A percentile compares a stretch with the other conserved stretches of the same genome.
Conservation (phyloP, 2,888 invertebrate genomes). For the Junonia oenone region DNA sequence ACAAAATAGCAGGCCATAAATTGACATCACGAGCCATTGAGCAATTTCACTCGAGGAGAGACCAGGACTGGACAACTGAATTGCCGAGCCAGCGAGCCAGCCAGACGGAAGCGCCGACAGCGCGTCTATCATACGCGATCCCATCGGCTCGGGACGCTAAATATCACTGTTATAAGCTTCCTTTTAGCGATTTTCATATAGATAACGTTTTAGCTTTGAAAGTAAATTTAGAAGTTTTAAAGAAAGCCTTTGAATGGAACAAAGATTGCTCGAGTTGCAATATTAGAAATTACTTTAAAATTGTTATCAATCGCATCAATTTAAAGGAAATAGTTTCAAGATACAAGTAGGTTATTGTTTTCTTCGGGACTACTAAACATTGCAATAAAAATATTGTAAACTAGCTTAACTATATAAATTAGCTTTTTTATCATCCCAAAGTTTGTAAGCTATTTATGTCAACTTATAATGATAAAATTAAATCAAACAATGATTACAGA, state of each 20-base stretch:
- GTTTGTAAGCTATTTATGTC: too few species aligned
- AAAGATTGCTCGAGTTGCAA: too few species aligned
- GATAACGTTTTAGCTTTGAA: not conserved
- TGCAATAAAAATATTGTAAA: too few species aligned
- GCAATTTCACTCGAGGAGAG: slow-evolving; percentile 26
- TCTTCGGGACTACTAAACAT: too few species aligned
- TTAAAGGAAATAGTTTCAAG: too few species aligned
- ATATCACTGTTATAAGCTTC: not conserved
- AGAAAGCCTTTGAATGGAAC: not conserved
- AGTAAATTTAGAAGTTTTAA: not conserved
- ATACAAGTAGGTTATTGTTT: too few species aligned
- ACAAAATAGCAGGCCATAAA: slow-evolving; percentile 13
- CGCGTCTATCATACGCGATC: not conserved
- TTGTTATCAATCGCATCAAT: too few species aligned
- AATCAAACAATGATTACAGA: slow-evolving; percentile 57
- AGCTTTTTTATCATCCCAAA: too few species aligned
- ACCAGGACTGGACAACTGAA: too few species aligned
- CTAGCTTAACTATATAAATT: too few species aligned
- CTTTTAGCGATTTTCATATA: not conserved
- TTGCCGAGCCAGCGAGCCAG: not conserved
- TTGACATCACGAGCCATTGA: slow-evolving; percentile 25
- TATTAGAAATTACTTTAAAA: too few species aligned
- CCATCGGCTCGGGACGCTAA: not conserved
- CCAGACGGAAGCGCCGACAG: not conserved
- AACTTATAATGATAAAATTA: not conserved